Percentiles rank a stretch among this genome's conserved stretches.
phyloP scores from a whole-genome alignment of 1,140 invertebrate species.

The Heliconius melpomene region DNA sequence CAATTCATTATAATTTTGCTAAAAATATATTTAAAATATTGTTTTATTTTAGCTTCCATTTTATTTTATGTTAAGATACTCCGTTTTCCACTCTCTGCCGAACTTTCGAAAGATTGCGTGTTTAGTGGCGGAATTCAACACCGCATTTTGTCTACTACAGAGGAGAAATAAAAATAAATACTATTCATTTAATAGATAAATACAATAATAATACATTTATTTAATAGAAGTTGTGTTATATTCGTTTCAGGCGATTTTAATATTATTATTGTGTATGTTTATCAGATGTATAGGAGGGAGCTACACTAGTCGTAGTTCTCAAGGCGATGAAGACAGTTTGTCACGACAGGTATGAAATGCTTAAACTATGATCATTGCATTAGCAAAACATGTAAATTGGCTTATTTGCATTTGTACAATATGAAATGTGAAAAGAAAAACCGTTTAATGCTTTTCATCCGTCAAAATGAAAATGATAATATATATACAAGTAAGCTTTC shows the following conservation, averaged over 20 bases:
- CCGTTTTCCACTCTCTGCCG: no score
- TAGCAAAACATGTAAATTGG: neutral
- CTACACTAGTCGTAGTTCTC: constrained; percentile 80
- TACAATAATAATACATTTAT: no score
- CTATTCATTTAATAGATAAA: no score
- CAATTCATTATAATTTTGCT: no score
- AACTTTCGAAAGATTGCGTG: no score
- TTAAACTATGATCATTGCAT: neutral
- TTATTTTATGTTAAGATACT: no score
- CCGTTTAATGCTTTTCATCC: neutral
- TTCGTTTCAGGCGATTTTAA: neutral
- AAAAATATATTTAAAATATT: no score
- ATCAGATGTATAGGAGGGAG: constrained; percentile 87
- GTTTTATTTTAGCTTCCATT: no score
- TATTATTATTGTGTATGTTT: neutral
- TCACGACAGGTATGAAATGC: constrained; percentile 73
- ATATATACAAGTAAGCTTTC: neutral
- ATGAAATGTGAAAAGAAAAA: neutral
- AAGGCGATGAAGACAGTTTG: constrained; percentile 85
- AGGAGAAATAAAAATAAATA: no score
- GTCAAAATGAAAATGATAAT: neutral
- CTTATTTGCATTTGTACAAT: constrained; percentile 2
- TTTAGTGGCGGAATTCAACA: no score
- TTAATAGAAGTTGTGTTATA: no score
- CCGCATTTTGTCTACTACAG: no score